These are phyloP conservation scores for Siniperca scherzeri DNA, from an alignment of 2,797 vertebrate genomes.

Conservation along the genomic window DNA sequence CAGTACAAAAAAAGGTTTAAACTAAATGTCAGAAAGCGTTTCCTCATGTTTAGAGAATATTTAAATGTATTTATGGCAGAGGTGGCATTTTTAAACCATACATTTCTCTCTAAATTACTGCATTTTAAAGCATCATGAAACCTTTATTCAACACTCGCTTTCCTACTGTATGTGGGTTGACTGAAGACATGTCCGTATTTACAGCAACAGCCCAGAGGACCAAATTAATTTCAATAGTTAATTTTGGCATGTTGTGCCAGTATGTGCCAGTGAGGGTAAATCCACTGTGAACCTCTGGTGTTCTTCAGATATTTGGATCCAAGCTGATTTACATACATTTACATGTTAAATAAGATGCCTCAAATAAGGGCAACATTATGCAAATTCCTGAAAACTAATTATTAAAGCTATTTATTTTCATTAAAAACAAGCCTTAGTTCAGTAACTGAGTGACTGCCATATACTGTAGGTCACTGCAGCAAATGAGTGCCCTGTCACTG, in stretches of 20 bases:
- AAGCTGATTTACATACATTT: slow-evolving; percentile 70
- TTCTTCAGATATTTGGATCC: slow-evolving; percentile 52
- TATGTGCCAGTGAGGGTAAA: slow-evolving; percentile 44
- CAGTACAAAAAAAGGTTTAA: slow-evolving; percentile 6
- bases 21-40: slow-evolving; percentile 7
- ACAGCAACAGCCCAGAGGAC: slow-evolving; percentile 49
- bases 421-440: not conserved
- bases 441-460: not conserved
- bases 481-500: not conserved
- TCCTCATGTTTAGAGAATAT: slow-evolving; percentile 9
- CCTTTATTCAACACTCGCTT: slow-evolving; percentile 25
- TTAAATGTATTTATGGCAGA: not conserved
- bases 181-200: slow-evolving; percentile 32
- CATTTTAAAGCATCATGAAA: not conserved
- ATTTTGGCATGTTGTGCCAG: slow-evolving; percentile 58
- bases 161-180: slow-evolving; percentile 9
- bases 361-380: slow-evolving; percentile 57
- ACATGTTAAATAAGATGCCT: slow-evolving; percentile 64
- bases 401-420: slow-evolving; percentile 49
- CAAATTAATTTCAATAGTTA: slow-evolving; percentile 42
- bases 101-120: slow-evolving; percentile 7
- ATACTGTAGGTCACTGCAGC: slow-evolving; percentile 1
- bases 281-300: slow-evolving; percentile 39
- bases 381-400: slow-evolving; percentile 53
- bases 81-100: not conserved